These are phyloP conservation scores for Diadromus collaris DNA, from an alignment of 2,888 invertebrate genomes.

Conservation along the genomic window DNA sequence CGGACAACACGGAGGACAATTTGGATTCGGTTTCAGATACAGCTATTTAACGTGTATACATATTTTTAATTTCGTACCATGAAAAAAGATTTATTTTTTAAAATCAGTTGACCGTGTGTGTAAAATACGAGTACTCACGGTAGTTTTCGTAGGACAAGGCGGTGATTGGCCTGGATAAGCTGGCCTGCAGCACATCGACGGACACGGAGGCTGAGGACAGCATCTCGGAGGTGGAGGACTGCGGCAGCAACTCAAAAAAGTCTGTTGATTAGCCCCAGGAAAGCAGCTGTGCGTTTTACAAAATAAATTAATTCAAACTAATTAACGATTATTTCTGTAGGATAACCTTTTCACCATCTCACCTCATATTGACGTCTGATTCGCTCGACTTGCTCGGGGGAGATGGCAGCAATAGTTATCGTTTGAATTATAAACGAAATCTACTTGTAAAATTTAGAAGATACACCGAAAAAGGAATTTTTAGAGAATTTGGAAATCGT, in stretches of 20 bases:
- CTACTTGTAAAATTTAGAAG: constrained; percentile 24
- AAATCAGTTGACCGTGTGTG: background rate
- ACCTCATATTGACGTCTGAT: constrained; percentile 41
- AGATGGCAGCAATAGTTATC: background rate
- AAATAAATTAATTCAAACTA: background rate
- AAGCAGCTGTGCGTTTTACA: constrained; percentile 13
- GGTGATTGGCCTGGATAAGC: constrained; percentile 39
- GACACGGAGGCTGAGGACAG: constrained; percentile 10
- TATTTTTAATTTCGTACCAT: constrained; percentile 29
- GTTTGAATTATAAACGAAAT: background rate
- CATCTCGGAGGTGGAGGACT: constrained; percentile 17
- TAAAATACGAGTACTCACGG: constrained; percentile 54
- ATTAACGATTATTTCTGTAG: background rate
- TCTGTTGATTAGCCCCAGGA: constrained; percentile 10
- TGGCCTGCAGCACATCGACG: constrained; percentile 45
- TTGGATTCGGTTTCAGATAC: constrained; percentile 68
- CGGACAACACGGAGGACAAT: constrained; percentile 66
- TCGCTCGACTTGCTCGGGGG: background rate
- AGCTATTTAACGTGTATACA: constrained; percentile 51
- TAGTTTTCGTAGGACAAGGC: constrained; percentile 62
- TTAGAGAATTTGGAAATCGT: constrained; percentile 37
- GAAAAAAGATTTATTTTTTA: background rate
- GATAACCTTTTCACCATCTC: constrained; percentile 8
- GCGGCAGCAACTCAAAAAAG: constrained; percentile 37
- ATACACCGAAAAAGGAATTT: background rate